Conservation (phyloP, 2,888 invertebrate genomes). For the Andrena fulva region DNA sequence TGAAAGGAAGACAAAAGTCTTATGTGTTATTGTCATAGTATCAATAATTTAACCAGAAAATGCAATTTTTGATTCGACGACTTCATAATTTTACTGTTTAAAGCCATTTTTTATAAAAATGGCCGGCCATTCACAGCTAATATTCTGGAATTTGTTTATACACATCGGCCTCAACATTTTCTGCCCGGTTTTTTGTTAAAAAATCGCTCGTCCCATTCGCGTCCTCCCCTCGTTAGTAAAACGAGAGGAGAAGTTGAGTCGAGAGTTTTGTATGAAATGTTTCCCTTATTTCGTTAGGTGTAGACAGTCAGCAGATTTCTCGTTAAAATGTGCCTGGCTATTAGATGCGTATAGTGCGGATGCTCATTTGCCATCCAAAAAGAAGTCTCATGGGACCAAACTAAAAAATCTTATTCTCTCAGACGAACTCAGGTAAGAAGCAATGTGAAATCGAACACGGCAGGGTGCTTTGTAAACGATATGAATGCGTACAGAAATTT, state of each 20-base stretch:
- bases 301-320: constrained; percentile 97
- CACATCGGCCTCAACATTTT: no score
- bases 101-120: no score
- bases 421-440: constrained; percentile 87
- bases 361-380: constrained; percentile 88
- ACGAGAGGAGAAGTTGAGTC: not conserved
- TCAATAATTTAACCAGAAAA: no score
- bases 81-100: no score
- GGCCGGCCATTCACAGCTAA: no score
- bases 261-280: not conserved
- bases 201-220: no score
- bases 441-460: not conserved
- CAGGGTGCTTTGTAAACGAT: not conserved
- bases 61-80: no score
- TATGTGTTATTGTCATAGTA: no score
- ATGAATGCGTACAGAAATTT: not conserved
- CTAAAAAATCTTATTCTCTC: constrained; percentile 90
- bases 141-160: no score
- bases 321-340: constrained; percentile 97
- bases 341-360: constrained; percentile 97
- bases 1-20: no score
- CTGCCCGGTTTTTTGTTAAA: no score
- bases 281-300: constrained; percentile 87
- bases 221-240: no score
- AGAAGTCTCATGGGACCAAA: constrained; percentile 91